Base-by-base conservation (phyloP, 2,888 invertebrate genomes). In the Crioceris asparagi region DNA sequence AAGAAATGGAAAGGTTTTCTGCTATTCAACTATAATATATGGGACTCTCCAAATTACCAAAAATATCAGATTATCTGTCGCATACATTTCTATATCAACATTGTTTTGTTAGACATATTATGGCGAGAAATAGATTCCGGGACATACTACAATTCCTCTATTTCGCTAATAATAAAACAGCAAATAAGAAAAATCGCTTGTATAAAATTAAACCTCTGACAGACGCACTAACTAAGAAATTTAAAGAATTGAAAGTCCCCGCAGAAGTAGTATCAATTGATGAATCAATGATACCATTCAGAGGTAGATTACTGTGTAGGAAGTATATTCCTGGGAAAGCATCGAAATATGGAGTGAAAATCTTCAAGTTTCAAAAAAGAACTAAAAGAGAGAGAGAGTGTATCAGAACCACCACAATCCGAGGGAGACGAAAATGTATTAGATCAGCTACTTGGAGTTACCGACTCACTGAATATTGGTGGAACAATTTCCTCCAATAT, bases 261-360 rank as follows among this genome's bases (percentile, higher is more conserved):
- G 32, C 31, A 32, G 33, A 36, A 18, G 27, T 32, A 21, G 33
- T 40, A 14, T 40, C 30, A 14, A 29, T 11, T 14, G 30, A 29
- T 29, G 30, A 29, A 29, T 29, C 30, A 5, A 29, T 14, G 14
- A 7, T 14, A 15, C 30, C 5, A 29, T 29, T 14, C 16, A 29
- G 33, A 19, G 41, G 41, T 19, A 27, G 41, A 8, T 15, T 31
- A 17, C 11, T 30, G 17, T 41, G 37, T 26, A 16, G 34, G 16
- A 33, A 40, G 18, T 40, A 40, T 17, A 33, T 40, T 32, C 33
- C 36, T 17, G 18, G 17, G n/a, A 41, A 41, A 27, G 19, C 31
- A n/a, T 31, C 18, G 17, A 37, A 38, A 27, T 34, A 38, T 19
- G 37, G 41, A 15, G 32, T 41, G 5, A 38, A 38, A 35, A 25